Evolutionary conservation across 2,888 invertebrate species (phyloP).

Genomic region (Nasonovia ribisnigri): DNA sequence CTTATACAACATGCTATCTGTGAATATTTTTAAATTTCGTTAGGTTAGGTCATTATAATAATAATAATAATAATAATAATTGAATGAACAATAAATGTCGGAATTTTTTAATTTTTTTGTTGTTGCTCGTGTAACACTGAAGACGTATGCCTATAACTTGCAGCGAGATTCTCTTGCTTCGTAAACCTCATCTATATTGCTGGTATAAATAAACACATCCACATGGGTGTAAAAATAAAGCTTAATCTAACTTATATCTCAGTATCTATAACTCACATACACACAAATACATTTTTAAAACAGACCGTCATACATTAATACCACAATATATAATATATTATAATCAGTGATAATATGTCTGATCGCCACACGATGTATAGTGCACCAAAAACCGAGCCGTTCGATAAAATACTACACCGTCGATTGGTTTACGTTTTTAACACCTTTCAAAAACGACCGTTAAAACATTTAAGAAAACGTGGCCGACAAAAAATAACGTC

Average conservation of each 20-base stretch:
- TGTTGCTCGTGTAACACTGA: neutral
- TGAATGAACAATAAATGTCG: neutral
- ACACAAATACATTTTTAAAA: neutral
- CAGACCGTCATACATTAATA: neutral
- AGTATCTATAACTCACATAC: neutral
- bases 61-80: neutral
- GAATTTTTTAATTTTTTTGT: no score
- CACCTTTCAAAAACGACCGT: conserved; percentile 13
- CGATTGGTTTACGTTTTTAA: conserved; percentile 46
- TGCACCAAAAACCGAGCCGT: neutral
- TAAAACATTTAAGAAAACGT: neutral
- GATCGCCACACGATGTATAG: neutral
- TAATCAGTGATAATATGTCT: no score
- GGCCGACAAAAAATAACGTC: neutral
- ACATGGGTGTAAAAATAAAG: neutral
- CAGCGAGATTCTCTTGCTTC: neutral
- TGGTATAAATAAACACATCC: neutral
- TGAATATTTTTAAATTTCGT: neutral
- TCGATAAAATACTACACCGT: neutral
- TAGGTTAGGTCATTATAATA: neutral
- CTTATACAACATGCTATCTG: neutral
- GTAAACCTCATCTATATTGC: neutral
- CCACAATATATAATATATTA: no score
- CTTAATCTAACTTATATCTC: neutral
- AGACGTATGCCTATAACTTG: no score